Evolutionary conservation across 2,797 vertebrate species (phyloP).

Genomic region (Malurus leucopterus): DNA sequence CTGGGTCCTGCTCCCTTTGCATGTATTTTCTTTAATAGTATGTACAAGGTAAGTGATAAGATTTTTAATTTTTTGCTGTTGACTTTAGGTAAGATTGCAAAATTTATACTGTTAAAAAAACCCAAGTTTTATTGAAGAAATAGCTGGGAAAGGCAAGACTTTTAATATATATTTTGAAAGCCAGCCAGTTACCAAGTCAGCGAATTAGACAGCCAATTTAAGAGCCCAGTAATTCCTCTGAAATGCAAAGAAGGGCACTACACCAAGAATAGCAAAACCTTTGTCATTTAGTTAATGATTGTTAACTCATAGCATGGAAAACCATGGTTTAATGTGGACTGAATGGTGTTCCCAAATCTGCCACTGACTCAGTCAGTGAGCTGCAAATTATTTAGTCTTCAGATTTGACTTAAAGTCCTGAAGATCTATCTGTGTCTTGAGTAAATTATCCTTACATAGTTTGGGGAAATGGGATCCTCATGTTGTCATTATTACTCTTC

Average conservation of each 20-base stretch:
- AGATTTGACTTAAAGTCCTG: neutral
- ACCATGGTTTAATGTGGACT: neutral
- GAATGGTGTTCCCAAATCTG: neutral
- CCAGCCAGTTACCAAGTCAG: constrained; percentile 44
- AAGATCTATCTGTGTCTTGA: neutral
- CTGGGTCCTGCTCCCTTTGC: neutral
- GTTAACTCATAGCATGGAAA: neutral
- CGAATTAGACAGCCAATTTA: constrained; percentile 18
- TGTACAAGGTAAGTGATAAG: neutral
- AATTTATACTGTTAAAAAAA: neutral
- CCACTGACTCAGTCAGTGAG: neutral
- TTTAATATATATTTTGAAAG: constrained; percentile 48
- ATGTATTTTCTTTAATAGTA: neutral
- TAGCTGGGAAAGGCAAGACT: neutral
- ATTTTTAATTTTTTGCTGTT: constrained; percentile 7
- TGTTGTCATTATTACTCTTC: neutral
- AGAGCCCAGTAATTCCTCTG: constrained; percentile 28
- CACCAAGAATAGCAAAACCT: constrained; percentile 27
- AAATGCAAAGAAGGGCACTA: constrained; percentile 29
- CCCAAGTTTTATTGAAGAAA: constrained; percentile 17
- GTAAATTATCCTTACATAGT: neutral
- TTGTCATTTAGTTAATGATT: constrained; percentile 26
- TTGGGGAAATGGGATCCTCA: neutral
- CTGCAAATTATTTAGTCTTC: neutral
- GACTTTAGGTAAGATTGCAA: neutral